phyloP scores from a whole-genome alignment of 2,888 invertebrate species.

The Cryptosula pallasiana region DNA sequence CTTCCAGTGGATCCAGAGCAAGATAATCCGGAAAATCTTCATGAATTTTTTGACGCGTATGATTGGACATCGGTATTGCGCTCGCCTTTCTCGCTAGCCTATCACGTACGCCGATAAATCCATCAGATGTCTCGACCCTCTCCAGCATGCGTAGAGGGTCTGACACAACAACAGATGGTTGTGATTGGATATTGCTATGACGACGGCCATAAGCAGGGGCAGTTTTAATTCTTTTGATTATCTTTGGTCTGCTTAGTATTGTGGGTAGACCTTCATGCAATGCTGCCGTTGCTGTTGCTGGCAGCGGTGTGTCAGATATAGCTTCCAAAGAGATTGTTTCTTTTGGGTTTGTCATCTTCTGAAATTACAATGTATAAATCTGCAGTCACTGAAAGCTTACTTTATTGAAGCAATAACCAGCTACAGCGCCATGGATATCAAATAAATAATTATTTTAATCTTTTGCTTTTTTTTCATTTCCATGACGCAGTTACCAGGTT shows the following conservation, averaged over 20 bases:
- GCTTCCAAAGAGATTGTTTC: not conserved
- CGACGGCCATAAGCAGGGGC: not conserved
- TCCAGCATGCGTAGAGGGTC: conserved; percentile 3
- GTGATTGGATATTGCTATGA: not conserved
- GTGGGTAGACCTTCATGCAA: conserved; percentile 12
- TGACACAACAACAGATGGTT: not conserved
- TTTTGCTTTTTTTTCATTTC: too few species aligned
- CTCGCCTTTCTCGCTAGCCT: not conserved
- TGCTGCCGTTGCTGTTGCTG: not conserved
- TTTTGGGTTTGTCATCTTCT: not conserved
- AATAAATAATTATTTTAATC: too few species aligned
- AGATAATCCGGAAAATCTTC: not conserved
- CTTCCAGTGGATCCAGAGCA: conserved; percentile 15
- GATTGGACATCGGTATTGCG: not conserved
- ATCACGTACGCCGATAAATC: not conserved
- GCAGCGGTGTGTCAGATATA: not conserved
- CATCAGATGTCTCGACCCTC: conserved; percentile 13
- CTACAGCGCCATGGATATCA: too few species aligned
- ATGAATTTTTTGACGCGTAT: not conserved
- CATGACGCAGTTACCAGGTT: too few species aligned
- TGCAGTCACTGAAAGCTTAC: too few species aligned
- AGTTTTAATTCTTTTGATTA: not conserved
- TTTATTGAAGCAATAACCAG: too few species aligned
- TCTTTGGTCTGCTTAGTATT: not conserved
- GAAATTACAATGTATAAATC: too few species aligned